Conservation (phyloP, 64 coral and sea anemone species). For the Montipora foliosa region DNA sequence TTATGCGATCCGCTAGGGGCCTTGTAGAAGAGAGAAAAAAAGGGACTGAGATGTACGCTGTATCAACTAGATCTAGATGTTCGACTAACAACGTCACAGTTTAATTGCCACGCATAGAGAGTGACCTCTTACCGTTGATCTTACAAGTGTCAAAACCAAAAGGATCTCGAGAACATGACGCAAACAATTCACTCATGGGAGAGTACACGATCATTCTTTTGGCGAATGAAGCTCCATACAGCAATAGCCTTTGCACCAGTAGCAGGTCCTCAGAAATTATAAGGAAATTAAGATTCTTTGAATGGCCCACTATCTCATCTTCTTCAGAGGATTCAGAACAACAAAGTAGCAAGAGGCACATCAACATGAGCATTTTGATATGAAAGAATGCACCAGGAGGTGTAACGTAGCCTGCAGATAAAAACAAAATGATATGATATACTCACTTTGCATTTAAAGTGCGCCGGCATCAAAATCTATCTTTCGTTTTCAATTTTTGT, state of each 20-base stretch:
- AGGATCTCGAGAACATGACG: slow-evolving; percentile 65
- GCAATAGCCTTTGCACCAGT: slow-evolving; percentile 66
- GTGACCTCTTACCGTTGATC: slow-evolving; percentile 64
- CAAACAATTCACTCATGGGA: slow-evolving; percentile 74
- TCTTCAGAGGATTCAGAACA: neutral
- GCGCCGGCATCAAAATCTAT: neutral
- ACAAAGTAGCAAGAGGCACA: slow-evolving; percentile 64
- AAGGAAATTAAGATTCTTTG: slow-evolving; percentile 63
- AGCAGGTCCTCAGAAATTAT: slow-evolving; percentile 70
- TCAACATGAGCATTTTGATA: slow-evolving; percentile 70
- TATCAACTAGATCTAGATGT: too few species aligned
- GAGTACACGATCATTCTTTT: slow-evolving; percentile 58
- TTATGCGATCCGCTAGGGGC: too few species aligned
- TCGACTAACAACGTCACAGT: neutral
- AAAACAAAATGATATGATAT: neutral
- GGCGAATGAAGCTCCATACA: slow-evolving; percentile 63
- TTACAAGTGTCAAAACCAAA: slow-evolving; percentile 73
- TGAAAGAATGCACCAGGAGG: slow-evolving; percentile 75
- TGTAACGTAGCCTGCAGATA: slow-evolving; percentile 3
- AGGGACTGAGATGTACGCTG: too few species aligned
- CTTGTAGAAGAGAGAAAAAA: too few species aligned
- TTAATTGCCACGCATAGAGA: neutral
- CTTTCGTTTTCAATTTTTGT: too few species aligned
- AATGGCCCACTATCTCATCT: neutral
- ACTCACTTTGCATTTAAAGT: neutral